phyloP scores from a whole-genome alignment of 2,888 invertebrate species.

The Axea sp. region DNA sequence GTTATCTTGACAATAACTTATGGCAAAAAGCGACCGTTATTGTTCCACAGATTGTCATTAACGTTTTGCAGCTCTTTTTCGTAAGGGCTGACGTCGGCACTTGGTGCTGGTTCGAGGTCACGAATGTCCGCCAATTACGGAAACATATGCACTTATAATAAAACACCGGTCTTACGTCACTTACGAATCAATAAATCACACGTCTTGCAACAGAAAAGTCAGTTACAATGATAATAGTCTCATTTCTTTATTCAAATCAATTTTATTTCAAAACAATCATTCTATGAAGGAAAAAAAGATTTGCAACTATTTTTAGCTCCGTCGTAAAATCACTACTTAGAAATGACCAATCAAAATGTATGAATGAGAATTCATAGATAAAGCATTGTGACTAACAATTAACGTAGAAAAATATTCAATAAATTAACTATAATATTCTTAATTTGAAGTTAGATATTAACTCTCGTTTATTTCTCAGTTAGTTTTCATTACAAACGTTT shows the following conservation, averaged over 20 bases:
- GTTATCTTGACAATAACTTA: conserved; percentile 28
- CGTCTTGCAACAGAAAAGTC: conserved; percentile 38
- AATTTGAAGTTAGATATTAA: no score
- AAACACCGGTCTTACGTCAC: conserved; percentile 43
- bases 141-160: conserved; percentile 41
- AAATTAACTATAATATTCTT: no score
- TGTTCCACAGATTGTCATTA: conserved; percentile 34
- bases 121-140: conserved; percentile 29
- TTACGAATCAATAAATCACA: conserved; percentile 49
- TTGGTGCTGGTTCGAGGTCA: conserved; percentile 42
- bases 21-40: conserved; percentile 22
- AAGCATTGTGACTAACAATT: no score
- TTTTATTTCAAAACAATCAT: conserved; percentile 21
- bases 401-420: no score
- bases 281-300: no score
- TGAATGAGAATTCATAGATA: no score
- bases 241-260: conserved; percentile 15
- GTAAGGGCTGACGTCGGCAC: conserved; percentile 29
- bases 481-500: no score
- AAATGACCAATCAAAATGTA: no score
- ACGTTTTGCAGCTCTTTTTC: conserved; percentile 37
- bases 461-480: no score
- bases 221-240: conserved; percentile 10
- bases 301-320: no score
- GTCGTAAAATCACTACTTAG: no score